phyloP scores from a whole-genome alignment of 1,140 invertebrate genomes.

The Trichogramma pretiosum region DNA sequence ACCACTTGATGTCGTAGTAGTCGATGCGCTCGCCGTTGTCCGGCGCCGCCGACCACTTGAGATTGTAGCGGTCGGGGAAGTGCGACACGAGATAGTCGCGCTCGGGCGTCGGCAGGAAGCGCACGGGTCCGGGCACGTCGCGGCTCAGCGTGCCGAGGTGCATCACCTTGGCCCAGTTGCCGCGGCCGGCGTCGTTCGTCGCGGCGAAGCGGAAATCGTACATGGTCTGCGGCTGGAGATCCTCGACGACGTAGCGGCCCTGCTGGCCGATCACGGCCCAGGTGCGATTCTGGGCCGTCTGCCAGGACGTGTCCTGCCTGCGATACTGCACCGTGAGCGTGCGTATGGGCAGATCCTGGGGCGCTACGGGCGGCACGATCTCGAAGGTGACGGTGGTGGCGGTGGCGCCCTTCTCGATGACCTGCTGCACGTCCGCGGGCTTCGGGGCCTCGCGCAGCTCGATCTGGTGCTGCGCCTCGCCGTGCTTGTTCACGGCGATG shows the following conservation, averaged over 20 bases:
- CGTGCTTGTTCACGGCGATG: slow-evolving; percentile 68
- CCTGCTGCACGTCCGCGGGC: slow-evolving; percentile 50
- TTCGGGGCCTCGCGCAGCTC: slow-evolving; percentile 61
- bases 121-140: slow-evolving; percentile 50
- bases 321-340: slow-evolving; percentile 69
- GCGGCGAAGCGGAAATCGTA: slow-evolving; percentile 82
- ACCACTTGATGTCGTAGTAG: slow-evolving; percentile 70
- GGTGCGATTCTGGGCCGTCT: slow-evolving; percentile 56
- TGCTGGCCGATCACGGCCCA: slow-evolving; percentile 53
- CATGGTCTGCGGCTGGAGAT: slow-evolving; percentile 63
- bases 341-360: slow-evolving; percentile 64
- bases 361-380: slow-evolving; percentile 60
- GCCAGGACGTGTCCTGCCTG: slow-evolving; percentile 55
- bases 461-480: slow-evolving; percentile 56
- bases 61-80: slow-evolving; percentile 67
- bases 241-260: slow-evolving; percentile 66
- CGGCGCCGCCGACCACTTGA: slow-evolving; percentile 71
- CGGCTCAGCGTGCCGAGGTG: slow-evolving; percentile 49
- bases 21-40: slow-evolving; percentile 86
- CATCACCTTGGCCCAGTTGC: slow-evolving; percentile 56
- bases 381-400: slow-evolving; percentile 77
- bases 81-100: slow-evolving; percentile 42
- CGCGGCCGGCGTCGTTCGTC: slow-evolving; percentile 71
- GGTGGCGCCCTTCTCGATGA: slow-evolving; percentile 56
- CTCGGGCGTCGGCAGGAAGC: slow-evolving; percentile 32